These are phyloP conservation scores for Ariopsis seemanni DNA, from an alignment of 2,113 vertebrate species.

Conservation along the genomic window DNA sequence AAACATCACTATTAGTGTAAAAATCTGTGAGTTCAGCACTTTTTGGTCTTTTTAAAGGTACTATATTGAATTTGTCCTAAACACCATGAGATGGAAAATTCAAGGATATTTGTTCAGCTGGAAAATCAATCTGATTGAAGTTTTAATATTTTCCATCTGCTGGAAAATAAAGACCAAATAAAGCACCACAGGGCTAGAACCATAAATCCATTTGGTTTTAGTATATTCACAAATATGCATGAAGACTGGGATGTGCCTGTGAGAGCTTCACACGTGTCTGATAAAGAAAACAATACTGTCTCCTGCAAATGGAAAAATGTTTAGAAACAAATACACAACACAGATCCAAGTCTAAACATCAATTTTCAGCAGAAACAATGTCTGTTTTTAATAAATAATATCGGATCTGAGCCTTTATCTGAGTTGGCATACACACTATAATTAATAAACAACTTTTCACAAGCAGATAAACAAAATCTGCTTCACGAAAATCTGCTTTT, in stretches of 20 bases:
- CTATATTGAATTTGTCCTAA: not conserved
- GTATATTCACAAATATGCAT: not conserved
- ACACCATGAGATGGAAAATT: not conserved
- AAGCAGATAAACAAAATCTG: not conserved
- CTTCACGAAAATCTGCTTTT: not conserved
- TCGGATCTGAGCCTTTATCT: slow-evolving; percentile 66
- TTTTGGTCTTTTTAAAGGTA: not conserved
- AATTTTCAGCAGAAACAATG: slow-evolving; percentile 17
- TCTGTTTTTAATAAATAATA: slow-evolving; percentile 32
- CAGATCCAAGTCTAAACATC: not conserved
- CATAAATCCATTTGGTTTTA: not conserved
- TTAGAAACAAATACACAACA: not conserved
- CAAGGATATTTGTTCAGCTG: not conserved
- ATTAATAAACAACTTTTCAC: not conserved
- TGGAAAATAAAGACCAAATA: not conserved
- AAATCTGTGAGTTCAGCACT: not conserved
- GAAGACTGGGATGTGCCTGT: not conserved
- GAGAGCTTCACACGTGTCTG: not conserved
- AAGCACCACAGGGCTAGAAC: not conserved
- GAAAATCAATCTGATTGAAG: not conserved
- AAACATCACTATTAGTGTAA: not conserved
- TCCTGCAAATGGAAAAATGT: not conserved
- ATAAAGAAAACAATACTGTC: not conserved
- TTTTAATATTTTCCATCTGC: not conserved
- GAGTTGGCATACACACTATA: not conserved